phyloP scores from a whole-genome alignment of 2,888 invertebrate genomes.

The Brachycybe producta region DNA sequence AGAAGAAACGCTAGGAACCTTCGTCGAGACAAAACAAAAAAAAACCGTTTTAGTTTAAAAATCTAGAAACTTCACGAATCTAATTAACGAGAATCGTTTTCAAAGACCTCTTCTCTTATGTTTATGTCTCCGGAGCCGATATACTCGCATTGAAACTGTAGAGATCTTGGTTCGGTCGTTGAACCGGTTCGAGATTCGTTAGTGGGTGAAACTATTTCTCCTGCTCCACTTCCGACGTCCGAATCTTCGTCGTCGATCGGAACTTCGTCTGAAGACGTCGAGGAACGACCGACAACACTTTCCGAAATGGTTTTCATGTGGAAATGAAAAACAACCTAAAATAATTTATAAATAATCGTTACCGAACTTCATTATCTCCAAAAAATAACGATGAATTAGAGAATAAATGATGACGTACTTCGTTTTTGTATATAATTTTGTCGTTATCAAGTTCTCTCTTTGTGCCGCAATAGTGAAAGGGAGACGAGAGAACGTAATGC shows the following conservation, averaged over 20 bases:
- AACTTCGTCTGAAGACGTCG: neutral
- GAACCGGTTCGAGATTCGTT: neutral
- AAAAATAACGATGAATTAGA: neutral
- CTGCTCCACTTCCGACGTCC: constrained; percentile 9
- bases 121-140: neutral
- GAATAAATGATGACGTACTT: constrained; percentile 25
- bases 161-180: constrained; percentile 6
- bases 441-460: constrained; percentile 24
- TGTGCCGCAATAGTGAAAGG: constrained; percentile 29
- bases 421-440: constrained; percentile 27
- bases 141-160: constrained; percentile 20
- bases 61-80: too few relatives aligned
- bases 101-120: neutral
- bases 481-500: constrained; percentile 29
- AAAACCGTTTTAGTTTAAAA: too few relatives aligned
- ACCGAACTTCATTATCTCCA: neutral
- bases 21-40: neutral
- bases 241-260: constrained; percentile 21
- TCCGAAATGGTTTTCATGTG: constrained; percentile 11
- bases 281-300: neutral
- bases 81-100: too few relatives aligned
- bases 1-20: neutral
- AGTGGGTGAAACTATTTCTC: constrained; percentile 12
- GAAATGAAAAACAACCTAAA: constrained; percentile 16
- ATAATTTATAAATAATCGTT: neutral